A percentile compares a stretch with the other conserved stretches of the same genome.
Evolutionary conservation across 92 coral and sea anemone genomes (phyloP).

Genomic region (Epizoanthus illoricatus): DNA sequence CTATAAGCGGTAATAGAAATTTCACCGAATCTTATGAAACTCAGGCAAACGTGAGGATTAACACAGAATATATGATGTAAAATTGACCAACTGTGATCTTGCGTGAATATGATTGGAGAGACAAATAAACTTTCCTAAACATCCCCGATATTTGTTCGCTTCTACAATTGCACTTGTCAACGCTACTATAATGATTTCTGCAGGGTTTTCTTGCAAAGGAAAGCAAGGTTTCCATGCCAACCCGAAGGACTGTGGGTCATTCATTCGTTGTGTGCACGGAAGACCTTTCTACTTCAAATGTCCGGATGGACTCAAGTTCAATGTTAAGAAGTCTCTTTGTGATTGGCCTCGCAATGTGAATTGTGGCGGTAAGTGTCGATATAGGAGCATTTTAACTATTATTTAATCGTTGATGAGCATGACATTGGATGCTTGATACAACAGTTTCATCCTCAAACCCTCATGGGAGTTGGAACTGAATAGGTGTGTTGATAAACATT

Average conservation of each 20-base stretch:
- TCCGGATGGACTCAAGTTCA: conserved; percentile 43
- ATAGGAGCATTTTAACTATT: not conserved
- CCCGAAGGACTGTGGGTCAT: conserved; percentile 51
- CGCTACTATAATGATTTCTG: not conserved
- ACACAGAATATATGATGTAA: too few relatives aligned
- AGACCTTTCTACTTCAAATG: conserved; percentile 47
- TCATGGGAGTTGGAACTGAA: too few relatives aligned
- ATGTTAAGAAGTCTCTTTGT: conserved; percentile 33
- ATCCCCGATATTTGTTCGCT: too few relatives aligned
- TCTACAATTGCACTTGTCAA: too few relatives aligned
- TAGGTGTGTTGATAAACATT: too few relatives aligned
- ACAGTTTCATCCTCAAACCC: too few relatives aligned
- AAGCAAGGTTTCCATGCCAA: conserved; percentile 40
- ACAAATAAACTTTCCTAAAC: too few relatives aligned
- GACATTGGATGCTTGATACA: not conserved
- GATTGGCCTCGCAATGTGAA: conserved; percentile 56
- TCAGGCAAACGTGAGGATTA: too few relatives aligned
- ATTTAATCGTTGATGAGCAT: not conserved
- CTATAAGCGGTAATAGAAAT: too few relatives aligned
- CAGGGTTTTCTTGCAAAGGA: conserved; percentile 43
- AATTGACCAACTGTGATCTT: too few relatives aligned
- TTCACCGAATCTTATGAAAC: too few relatives aligned
- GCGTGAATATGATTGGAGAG: too few relatives aligned
- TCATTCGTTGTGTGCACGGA: conserved; percentile 53
- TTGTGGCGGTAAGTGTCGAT: conserved; percentile 43